phyloP scores from a whole-genome alignment of 2,888 invertebrate genomes.

The Poecilus cupreus region DNA sequence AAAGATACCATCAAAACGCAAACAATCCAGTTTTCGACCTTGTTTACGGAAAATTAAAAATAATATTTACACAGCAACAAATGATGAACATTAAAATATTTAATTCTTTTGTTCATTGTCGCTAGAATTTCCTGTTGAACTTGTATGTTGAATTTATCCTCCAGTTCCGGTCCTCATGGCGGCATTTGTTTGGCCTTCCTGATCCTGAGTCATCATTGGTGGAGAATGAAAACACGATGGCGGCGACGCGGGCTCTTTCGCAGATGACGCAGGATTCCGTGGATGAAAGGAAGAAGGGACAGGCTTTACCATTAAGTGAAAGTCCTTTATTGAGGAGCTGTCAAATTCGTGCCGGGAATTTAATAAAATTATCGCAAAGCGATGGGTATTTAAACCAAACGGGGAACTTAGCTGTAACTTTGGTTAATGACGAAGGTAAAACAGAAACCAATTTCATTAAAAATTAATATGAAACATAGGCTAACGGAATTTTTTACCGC shows the following conservation, averaged over 20 bases:
- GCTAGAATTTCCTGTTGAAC: slow-evolving; percentile 68
- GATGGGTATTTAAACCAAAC: neutral
- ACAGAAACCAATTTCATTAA: neutral
- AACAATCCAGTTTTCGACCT: neutral
- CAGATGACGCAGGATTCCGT: slow-evolving; percentile 44
- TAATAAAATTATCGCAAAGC: slow-evolving; percentile 15
- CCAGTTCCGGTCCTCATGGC: slow-evolving; percentile 43
- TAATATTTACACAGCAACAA: neutral
- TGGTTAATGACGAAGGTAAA: slow-evolving; percentile 4
- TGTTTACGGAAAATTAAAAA: slow-evolving; percentile 21
- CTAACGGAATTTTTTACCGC: too few species aligned
- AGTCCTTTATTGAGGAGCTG: neutral
- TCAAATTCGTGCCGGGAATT: neutral
- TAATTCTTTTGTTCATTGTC: neutral
- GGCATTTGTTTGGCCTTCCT: slow-evolving; percentile 10
- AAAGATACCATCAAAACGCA: slow-evolving; percentile 3
- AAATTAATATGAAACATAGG: neutral
- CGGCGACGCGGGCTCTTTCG: slow-evolving; percentile 1
- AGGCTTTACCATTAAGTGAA: slow-evolving; percentile 2
- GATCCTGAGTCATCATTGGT: slow-evolving; percentile 23
- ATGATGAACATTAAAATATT: neutral
- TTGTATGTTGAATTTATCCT: slow-evolving; percentile 5
- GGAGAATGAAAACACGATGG: slow-evolving; percentile 52
- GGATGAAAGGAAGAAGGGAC: slow-evolving; percentile 11
- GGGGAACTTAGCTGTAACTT: neutral